Conservation (phyloP, 1,140 invertebrate genomes). For the Brachionus manjavacas region DNA sequence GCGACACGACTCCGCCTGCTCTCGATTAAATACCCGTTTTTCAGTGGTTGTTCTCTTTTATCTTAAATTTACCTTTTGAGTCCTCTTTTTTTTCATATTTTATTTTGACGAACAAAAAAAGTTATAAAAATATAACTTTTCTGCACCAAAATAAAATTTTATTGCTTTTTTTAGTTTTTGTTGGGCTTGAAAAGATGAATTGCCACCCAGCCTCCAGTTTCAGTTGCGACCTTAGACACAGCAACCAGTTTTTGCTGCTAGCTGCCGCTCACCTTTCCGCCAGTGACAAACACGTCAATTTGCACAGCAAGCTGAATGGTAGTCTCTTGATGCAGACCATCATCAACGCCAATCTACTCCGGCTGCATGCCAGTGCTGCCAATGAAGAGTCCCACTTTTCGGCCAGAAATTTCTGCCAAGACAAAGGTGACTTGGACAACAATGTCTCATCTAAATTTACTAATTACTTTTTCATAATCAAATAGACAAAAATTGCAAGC, state of each 20-base stretch:
- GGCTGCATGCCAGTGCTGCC: neutral
- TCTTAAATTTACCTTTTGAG: neutral
- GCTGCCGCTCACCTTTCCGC: neutral
- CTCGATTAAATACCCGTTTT: conserved; percentile 3
- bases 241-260: neutral
- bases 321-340: neutral
- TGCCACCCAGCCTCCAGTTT: neutral
- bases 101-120: conserved; percentile 11
- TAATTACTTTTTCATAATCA: neutral
- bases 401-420: neutral
- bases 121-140: conserved; percentile 24
- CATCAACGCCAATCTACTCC: conserved; percentile 1
- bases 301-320: neutral
- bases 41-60: conserved; percentile 11
- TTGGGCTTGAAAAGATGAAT: neutral
- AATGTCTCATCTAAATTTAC: neutral
- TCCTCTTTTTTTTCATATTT: neutral
- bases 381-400: neutral
- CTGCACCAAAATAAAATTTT: neutral
- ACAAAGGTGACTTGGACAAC: neutral
- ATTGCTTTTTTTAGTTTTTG: neutral
- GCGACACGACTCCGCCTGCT: neutral
- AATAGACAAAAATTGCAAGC: neutral
- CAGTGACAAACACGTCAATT: neutral
- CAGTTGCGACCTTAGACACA: conserved; percentile 2